Evolutionary conservation across 2,888 invertebrate species (phyloP), one percentile per base, ranked within the genome.

Genomic region (Cantharis rustica): DNA sequence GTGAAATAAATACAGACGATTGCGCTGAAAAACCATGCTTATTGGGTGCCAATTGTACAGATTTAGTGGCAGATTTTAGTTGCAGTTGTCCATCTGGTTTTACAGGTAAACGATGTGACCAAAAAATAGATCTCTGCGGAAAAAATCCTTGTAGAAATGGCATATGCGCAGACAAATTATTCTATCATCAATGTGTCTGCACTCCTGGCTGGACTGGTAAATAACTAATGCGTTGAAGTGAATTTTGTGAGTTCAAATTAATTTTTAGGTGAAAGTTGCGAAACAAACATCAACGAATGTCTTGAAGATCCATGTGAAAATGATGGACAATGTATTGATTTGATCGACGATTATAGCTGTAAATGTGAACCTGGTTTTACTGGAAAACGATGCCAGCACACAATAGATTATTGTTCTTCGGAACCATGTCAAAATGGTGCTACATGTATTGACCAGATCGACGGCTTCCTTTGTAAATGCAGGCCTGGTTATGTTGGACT

Each of bases 81-180:
- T 99, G 99, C 85, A 90, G 93, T 10, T 99, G 99, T 88, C 96
- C 98, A 5, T 92, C 95, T 61, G 99, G 99, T 61, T 99, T 98
- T 86, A 94, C 95, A 11, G 99, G 99, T 61, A 97, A 98, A 88
- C 92, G 98, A 61, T 99, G 99, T 85, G 96, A 99, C 83, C 94
- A 95, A 82, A 98, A 99, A 86, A 95, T 98, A 73, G 95, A 99
- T 85, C 90, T 98, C 2, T 99, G 99, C 86, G 91, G 93, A 1
- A 93, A 93, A 71, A 94, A 93, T 84, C 98, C 98, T 0, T 99
- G 99, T 88, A 92, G 95, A 84, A 97, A 99, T 86, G 98, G 98
- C 13, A 92, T 96, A 62, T 98, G 98, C 85, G 94, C 96, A 0
- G 98, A 98, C 86, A 94, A 94, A 83, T 90, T 97, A 0, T 97